Conservation (phyloP, 2,888 invertebrate species). For the Diplazon laetatorius region DNA sequence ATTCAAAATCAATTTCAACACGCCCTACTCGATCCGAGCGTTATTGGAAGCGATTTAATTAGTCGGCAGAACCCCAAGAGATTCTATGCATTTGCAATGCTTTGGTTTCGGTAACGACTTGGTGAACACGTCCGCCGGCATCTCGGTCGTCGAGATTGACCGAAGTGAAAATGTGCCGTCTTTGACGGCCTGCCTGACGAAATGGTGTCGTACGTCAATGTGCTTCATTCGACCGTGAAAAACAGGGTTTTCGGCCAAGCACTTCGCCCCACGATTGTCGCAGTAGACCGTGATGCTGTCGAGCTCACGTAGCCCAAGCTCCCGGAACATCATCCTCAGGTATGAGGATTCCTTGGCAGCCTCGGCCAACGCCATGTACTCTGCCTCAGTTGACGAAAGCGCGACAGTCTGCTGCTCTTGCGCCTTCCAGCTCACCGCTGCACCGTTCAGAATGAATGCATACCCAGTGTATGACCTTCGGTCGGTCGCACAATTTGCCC, state of each 20-base stretch:
- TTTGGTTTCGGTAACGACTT: too few relatives aligned
- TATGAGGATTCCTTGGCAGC: constrained; percentile 50
- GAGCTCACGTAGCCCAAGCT: constrained; percentile 48
- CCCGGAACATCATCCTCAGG: constrained; percentile 38
- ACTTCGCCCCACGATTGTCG: constrained; percentile 56
- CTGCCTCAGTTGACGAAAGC: constrained; percentile 56
- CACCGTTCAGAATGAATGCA: constrained; percentile 55
- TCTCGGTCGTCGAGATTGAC: too few relatives aligned
- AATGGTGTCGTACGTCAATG: too few relatives aligned
- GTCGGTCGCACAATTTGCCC: constrained; percentile 63
- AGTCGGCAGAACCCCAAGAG: too few relatives aligned
- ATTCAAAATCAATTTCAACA: too few relatives aligned
- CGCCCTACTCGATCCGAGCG: too few relatives aligned
- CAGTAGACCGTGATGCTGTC: constrained; percentile 27
- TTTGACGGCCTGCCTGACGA: too few relatives aligned
- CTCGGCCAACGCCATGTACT: constrained; percentile 32
- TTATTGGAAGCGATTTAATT: too few relatives aligned
- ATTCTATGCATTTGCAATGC: too few relatives aligned
- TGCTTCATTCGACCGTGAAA: constrained; percentile 24
- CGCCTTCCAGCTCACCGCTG: constrained; percentile 59
- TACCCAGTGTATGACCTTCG: constrained; percentile 68
- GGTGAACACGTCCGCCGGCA: too few relatives aligned
- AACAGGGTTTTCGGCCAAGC: constrained; percentile 35
- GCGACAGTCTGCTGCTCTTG: constrained; percentile 64
- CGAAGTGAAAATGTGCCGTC: too few relatives aligned